Base-by-base conservation (phyloP, 2,113 vertebrate species). In the Austrofundulus limnaeus region DNA sequence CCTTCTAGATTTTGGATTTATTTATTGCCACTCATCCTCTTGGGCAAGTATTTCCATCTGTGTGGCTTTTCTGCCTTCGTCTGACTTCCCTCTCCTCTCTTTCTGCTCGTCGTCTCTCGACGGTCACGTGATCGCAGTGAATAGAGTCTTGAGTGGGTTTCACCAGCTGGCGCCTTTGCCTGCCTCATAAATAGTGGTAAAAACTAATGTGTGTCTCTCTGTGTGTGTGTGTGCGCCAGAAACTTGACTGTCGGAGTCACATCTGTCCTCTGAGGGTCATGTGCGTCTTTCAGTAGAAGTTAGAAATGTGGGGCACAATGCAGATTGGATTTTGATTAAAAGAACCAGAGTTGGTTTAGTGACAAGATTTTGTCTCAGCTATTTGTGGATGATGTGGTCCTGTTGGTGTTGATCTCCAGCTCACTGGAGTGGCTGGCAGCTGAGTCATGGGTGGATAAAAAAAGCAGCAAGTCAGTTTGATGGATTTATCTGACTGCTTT, bases 101-200 rank as follows among this genome's bases (percentile, higher is more conserved):
- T 69, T 69, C 70, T 73, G 60, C 47, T 43, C 39, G 59, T 43
- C 66, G 42, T 76, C 60, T 45, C 58, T 62, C 58, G 58, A 42
- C 58, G 38, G 69, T 86, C 78, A 68, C 81, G 50, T 81, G 78
- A 60, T 71, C 73, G 46, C 59, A 52, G 47, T 89, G 83, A 89
- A 89, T 82, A 84, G 84, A 61, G 24, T 60, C 67, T 68, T 80
- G 85, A 88, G 87, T 86, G 81, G 82, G 66, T 80, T 76, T 83
- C 81, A 72, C 84, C 89, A 90, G 85, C 89, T 90, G 87, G 74
- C 75, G 81, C 81, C 61, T 86, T 85, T 84, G 78, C 76, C 61
- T 87, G 80, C 66, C 75, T 76, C 80, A 86, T 69, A 75, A 84
- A 81, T 75, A 62, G 69, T 57, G 63, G 72, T 80, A 78, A 81